Conservation (phyloP, 2,888 invertebrate genomes). For the Drosophila kuntzei region DNA sequence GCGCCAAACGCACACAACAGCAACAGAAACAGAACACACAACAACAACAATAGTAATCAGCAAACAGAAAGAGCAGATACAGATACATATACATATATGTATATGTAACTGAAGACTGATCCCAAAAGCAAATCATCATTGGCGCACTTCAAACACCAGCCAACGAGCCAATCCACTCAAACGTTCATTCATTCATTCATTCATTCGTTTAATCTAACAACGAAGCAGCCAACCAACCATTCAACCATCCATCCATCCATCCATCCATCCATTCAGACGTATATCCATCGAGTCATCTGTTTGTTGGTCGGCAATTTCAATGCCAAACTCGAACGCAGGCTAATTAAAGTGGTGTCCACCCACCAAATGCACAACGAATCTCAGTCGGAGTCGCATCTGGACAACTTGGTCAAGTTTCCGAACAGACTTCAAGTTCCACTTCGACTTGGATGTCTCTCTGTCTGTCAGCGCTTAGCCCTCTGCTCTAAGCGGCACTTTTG, state of each 20-base stretch:
- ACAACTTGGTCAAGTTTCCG: conserved; percentile 49
- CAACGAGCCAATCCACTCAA: conserved; percentile 49
- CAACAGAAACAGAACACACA: conserved; percentile 30
- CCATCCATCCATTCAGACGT: conserved; percentile 13
- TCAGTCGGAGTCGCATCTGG: conserved; percentile 18
- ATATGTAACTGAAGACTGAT: conserved; percentile 5
- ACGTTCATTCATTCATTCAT: conserved; percentile 28
- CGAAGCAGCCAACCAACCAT: conserved; percentile 22
- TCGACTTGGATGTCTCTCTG: conserved; percentile 32
- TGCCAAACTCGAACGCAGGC: conserved; percentile 69
- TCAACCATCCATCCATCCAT: conserved; percentile 27
- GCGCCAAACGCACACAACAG: conserved; percentile 72
- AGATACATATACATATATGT: too few species aligned
- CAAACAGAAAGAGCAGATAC: conserved; percentile 20
- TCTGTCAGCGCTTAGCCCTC: conserved; percentile 64
- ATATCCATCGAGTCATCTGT: conserved; percentile 33
- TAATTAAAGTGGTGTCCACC: conserved; percentile 82
- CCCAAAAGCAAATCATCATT: conserved; percentile 62
- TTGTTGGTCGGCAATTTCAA: conserved; percentile 69
- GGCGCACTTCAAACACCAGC: conserved; percentile 71
- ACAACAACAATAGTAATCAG: conserved; percentile 4
- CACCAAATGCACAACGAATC: conserved; percentile 54
- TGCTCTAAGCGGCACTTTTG: conserved; percentile 61
- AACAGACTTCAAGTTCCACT: not conserved
- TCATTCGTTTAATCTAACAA: conserved; percentile 24